These are phyloP conservation scores for Pachycephus smyrnensis DNA, from an alignment of 2,888 invertebrate genomes.

Conservation along the genomic window DNA sequence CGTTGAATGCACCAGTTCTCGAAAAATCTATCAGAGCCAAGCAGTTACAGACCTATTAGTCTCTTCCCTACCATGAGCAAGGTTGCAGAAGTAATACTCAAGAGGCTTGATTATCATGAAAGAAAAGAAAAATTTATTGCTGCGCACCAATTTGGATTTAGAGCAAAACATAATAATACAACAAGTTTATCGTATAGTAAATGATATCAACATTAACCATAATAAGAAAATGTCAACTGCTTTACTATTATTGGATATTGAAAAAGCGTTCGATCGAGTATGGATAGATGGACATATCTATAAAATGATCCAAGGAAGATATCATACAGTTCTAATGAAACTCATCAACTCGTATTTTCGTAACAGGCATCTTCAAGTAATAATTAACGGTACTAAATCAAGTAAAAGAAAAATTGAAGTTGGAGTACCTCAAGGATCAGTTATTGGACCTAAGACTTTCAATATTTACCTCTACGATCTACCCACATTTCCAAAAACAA, in stretches of 20 bases:
- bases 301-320: slow-evolving; percentile 34
- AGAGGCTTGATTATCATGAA: slow-evolving; percentile 16
- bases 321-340: slow-evolving; percentile 29
- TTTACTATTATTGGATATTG: slow-evolving; percentile 42
- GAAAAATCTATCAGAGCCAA: not conserved
- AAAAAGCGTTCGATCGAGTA: slow-evolving; percentile 48
- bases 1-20: no score
- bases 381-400: slow-evolving; percentile 20
- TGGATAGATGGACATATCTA: slow-evolving; percentile 40
- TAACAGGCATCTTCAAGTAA: slow-evolving; percentile 28
- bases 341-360: slow-evolving; percentile 33
- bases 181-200: slow-evolving; percentile 35
- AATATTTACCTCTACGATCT: slow-evolving; percentile 17
- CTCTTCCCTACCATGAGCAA: not conserved
- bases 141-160: slow-evolving; percentile 42
- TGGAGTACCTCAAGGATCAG: slow-evolving; percentile 7
- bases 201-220: slow-evolving; percentile 30
- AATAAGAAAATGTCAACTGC: slow-evolving; percentile 33
- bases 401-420: slow-evolving; percentile 8
- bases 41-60: slow-evolving; percentile 7
- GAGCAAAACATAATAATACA: slow-evolving; percentile 33
- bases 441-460: slow-evolving; percentile 19
- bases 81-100: slow-evolving; percentile 4
- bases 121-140: slow-evolving; percentile 21
- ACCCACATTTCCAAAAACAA: slow-evolving; percentile 26